Base-by-base conservation (phyloP, 2,797 vertebrate genomes). In the Iguana delicatissima region DNA sequence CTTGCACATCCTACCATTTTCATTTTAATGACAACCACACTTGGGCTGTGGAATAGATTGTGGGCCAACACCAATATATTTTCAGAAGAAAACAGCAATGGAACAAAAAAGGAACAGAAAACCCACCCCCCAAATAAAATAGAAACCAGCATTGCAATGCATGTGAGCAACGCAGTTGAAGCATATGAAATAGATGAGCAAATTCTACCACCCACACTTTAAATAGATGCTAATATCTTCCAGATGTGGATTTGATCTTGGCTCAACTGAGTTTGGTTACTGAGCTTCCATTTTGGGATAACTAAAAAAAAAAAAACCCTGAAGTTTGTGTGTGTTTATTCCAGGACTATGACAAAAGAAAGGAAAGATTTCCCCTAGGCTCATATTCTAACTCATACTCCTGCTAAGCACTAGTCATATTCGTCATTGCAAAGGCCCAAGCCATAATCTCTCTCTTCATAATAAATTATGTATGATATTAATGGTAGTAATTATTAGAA, bases 161-260 rank as follows among this genome's bases (percentile, higher is more conserved):
- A 62, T 52, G 85, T 1, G 1, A 22, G 64, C 1, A 86, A 77
- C 18, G 18, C 80, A 88, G 84, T 46, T 73, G 5, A 77, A 62
- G 91, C 90, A 92, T 89, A 86, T 22, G 26, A 90, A 92, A 38
- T 83, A 86, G 73, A 93, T 0, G 2, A 91, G 8, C 22, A 59
- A 89, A 38, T 35, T 38, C 84, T 93, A 91, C 87, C 72, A 85
- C 6, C 32, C 84, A 81, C 38, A 14, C 20, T 92, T 93, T 69
- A 85, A 94, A 94, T 35, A 55, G 29, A 85, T 91, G n/a, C 67
- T 92, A 87, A 84, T 67, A 89, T 82, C 5, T 92, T 93, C 92
- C 92, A 92, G 85, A 93, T 94, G 89, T 90, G 29, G 57, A 86
- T 89, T 88, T 93, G 80, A 93, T 92, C 80, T 86, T 12, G 5